These are phyloP conservation scores for Dynastes hyllus DNA, from an alignment of 2,888 invertebrate species.

Conservation along the genomic window DNA sequence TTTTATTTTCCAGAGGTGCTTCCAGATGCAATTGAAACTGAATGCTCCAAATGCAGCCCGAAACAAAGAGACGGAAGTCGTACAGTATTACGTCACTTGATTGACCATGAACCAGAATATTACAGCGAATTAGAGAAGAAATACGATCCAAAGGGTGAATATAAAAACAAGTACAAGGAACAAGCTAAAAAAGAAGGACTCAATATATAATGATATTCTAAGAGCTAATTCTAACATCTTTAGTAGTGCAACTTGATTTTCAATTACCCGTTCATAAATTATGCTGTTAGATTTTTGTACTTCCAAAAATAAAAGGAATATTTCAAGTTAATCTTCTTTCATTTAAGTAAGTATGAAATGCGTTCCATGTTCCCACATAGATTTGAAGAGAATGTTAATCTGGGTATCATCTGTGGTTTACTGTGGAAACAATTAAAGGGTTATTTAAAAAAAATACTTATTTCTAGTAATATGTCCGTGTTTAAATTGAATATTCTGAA, in stretches of 20 bases:
- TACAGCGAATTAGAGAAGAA: conserved; percentile 80
- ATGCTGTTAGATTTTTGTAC: conserved; percentile 28
- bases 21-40: conserved; percentile 81
- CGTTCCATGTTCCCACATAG: too few relatives aligned
- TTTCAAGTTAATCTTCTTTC: not conserved
- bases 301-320: conserved; percentile 16
- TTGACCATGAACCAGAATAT: conserved; percentile 77
- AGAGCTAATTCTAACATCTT: not conserved
- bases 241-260: conserved; percentile 1
- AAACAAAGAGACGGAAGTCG: conserved; percentile 78
- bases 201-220: conserved; percentile 50
- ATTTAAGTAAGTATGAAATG: not conserved
- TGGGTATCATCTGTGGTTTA: not conserved
- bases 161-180: conserved; percentile 78
- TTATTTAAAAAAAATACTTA: too few relatives aligned
- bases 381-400: not conserved
- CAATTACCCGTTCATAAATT: not conserved
- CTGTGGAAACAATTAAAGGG: too few relatives aligned
- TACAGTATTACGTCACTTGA: conserved; percentile 78
- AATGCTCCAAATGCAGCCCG: conserved; percentile 81
- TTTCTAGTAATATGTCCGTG: too few relatives aligned
- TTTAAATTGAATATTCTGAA: too few relatives aligned
- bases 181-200: conserved; percentile 70
- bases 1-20: conserved; percentile 72
- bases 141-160: conserved; percentile 81